These are phyloP conservation scores for Saccostrea cuccullata DNA, from an alignment of 1,140 invertebrate genomes.

Conservation along the genomic window DNA sequence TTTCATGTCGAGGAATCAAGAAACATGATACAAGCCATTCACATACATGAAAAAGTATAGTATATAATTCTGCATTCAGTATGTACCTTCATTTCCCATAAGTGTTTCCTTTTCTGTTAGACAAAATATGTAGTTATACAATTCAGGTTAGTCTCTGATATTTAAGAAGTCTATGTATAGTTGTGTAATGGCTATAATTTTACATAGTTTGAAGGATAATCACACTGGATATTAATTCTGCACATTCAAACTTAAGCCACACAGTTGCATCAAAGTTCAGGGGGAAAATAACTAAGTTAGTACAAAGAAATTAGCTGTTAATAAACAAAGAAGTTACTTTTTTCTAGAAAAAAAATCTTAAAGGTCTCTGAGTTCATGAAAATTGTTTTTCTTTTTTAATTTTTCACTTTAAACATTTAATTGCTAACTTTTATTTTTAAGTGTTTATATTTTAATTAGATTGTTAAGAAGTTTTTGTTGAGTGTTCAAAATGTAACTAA, in stretches of 20 bases:
- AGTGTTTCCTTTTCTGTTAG: conserved; percentile 59
- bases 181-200: not conserved
- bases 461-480: not conserved
- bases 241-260: not conserved
- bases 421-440: not conserved
- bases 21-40: not conserved
- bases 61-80: not conserved
- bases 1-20: not conserved
- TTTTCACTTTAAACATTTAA: not conserved
- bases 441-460: not conserved
- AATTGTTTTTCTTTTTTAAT: too few species aligned
- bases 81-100: conserved; percentile 52
- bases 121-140: not conserved
- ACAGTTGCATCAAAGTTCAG: not conserved
- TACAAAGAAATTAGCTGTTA: not conserved
- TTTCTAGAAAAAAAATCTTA: not conserved
- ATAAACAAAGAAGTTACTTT: not conserved
- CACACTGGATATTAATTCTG: not conserved
- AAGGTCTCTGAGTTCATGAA: not conserved
- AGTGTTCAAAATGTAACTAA: not conserved
- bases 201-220: not conserved
- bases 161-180: not conserved
- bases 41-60: not conserved
- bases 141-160: not conserved
- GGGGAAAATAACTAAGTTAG: not conserved